These are phyloP conservation scores for Octodon degus DNA, from an alignment of 2,113 vertebrate species.

Conservation along the genomic window DNA sequence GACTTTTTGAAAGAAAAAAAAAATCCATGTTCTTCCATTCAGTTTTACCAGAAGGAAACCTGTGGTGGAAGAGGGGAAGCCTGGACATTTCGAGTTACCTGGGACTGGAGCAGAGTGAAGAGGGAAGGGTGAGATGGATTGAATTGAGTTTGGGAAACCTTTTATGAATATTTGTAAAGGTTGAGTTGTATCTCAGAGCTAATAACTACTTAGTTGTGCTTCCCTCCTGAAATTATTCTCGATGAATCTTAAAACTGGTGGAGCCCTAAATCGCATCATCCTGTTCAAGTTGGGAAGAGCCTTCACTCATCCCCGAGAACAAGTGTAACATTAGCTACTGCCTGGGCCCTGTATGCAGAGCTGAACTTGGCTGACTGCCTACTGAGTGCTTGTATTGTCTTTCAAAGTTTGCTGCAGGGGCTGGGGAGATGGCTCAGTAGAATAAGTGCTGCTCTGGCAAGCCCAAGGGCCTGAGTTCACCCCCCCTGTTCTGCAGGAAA, in stretches of 20 bases:
- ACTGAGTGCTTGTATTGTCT: neutral
- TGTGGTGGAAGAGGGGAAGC: neutral
- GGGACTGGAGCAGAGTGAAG: neutral
- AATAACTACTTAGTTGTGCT: neutral
- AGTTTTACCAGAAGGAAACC: neutral
- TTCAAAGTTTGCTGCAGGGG: neutral
- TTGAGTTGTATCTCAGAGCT: neutral
- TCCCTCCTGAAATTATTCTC: neutral
- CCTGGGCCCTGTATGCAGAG: neutral
- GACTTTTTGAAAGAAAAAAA: neutral
- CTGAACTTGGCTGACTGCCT: neutral
- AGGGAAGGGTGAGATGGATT: neutral
- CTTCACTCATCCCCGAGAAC: neutral
- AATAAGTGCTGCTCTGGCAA: no score
- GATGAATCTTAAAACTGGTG: neutral
- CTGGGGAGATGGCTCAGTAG: no score
- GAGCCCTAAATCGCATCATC: neutral
- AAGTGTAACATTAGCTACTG: neutral
- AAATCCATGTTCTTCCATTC: accelerated
- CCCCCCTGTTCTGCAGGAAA: no score
- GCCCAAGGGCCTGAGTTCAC: no score
- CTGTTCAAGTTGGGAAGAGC: neutral
- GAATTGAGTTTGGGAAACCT: neutral
- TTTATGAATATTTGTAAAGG: neutral
- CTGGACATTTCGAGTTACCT: neutral